These are phyloP conservation scores for Erethizon dorsatum DNA, from an alignment of 2,797 vertebrate species.

Conservation along the genomic window DNA sequence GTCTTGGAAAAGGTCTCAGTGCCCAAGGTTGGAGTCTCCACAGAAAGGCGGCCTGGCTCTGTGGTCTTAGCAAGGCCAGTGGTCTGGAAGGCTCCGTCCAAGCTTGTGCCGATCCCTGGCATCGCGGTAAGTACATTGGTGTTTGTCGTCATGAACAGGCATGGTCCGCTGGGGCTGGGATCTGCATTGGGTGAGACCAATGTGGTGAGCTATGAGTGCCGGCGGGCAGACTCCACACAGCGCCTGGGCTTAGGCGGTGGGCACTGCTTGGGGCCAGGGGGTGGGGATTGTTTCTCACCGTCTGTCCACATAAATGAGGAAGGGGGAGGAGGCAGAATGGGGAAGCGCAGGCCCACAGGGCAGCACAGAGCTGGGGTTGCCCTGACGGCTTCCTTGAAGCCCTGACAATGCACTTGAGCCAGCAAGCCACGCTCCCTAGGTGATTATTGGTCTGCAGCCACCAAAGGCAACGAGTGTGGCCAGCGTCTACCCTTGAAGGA, in stretches of 20 bases:
- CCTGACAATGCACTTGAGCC: neutral
- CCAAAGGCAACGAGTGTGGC: neutral
- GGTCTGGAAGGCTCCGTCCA: neutral
- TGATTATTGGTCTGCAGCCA: neutral
- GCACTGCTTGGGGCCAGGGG: neutral
- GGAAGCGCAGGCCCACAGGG: neutral
- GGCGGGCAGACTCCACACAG: neutral
- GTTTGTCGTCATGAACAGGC: neutral
- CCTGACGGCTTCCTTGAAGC: neutral
- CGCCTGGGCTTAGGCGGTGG: neutral
- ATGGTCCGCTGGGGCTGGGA: neutral
- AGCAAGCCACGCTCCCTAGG: neutral
- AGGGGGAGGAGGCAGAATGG: neutral
- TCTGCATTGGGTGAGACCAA: constrained; percentile 60
- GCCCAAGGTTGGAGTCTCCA: neutral
- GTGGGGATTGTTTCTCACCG: neutral
- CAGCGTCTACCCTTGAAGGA: neutral
- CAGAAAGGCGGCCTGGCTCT: neutral
- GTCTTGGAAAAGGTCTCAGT: neutral
- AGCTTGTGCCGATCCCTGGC: neutral
- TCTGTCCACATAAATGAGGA: constrained; percentile 33
- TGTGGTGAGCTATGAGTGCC: neutral
- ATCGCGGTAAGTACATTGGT: neutral
- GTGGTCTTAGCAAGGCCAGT: neutral
- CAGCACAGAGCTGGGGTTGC: neutral